Percentiles rank a stretch among this genome's conserved stretches.
Evolutionary conservation across 2,888 invertebrate genomes (phyloP).

Genomic region (Megastigmus dorsalis): DNA sequence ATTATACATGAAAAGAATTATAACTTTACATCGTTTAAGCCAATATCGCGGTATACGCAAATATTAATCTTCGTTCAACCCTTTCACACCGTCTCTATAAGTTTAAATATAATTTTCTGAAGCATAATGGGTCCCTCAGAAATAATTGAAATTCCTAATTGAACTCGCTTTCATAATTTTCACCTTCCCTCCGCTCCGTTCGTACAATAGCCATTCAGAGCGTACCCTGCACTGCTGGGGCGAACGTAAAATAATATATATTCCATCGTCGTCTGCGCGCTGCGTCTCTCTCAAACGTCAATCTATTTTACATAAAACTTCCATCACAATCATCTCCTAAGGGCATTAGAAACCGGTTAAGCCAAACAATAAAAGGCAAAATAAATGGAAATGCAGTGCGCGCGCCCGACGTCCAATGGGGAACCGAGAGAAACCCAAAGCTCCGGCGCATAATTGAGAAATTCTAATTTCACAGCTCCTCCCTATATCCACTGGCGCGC

Average conservation of each 20-base stretch:
- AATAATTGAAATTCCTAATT: neutral
- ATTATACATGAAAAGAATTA: too few species aligned
- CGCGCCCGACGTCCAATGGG: too few species aligned
- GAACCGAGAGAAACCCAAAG: neutral
- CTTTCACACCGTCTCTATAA: too few species aligned
- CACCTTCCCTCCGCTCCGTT: neutral
- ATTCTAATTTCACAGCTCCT: neutral
- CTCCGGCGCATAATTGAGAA: constrained; percentile 20
- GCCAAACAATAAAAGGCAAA: constrained; percentile 21
- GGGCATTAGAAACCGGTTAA: constrained; percentile 7
- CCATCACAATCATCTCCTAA: constrained; percentile 22
- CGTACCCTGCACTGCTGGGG: neutral
- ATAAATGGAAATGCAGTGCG: constrained; percentile 4
- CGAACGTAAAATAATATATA: constrained; percentile 1
- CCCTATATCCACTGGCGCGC: neutral
- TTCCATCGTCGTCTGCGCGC: too few species aligned
- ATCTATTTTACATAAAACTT: constrained; percentile 21
- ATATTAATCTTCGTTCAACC: too few species aligned
- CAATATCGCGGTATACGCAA: too few species aligned
- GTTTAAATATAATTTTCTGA: too few species aligned
- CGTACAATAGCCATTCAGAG: too few species aligned
- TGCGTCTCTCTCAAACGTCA: neutral
- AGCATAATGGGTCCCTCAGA: neutral
- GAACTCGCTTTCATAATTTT: neutral
- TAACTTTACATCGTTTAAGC: too few species aligned